These are phyloP conservation scores for Ptiloglossa arizonensis DNA, from an alignment of 1,140 invertebrate genomes.

Conservation along the genomic window DNA sequence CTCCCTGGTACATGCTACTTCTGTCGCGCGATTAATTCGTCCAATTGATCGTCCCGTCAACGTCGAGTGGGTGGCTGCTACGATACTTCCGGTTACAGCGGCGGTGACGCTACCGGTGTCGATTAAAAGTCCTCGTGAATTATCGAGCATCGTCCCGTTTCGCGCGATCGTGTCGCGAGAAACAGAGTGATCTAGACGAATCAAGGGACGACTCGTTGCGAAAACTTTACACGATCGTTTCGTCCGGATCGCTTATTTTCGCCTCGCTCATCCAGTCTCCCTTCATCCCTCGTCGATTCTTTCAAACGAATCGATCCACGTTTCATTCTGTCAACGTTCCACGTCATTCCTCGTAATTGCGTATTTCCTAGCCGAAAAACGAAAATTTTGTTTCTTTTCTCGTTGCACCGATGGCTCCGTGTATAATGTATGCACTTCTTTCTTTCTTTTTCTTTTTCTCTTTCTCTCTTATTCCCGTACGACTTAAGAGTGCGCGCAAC, in stretches of 20 bases:
- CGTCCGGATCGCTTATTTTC: neutral
- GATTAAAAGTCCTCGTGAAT: conserved; percentile 46
- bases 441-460: too few species aligned
- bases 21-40: conserved; percentile 41
- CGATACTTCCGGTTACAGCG: conserved; percentile 35
- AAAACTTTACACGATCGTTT: neutral
- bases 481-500: too few species aligned
- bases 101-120: conserved; percentile 20
- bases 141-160: conserved; percentile 21
- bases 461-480: too few species aligned
- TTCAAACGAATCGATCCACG: too few species aligned
- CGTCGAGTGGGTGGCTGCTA: conserved; percentile 19
- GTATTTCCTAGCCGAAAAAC: neutral
- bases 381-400: neutral
- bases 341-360: neutral
- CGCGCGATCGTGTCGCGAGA: too few species aligned
- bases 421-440: too few species aligned
- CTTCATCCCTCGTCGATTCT: too few species aligned
- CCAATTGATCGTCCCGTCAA: conserved; percentile 40
- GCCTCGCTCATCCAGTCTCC: neutral
- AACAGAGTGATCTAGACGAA: neutral
- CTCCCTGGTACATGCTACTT: conserved; percentile 34
- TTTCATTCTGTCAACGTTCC: neutral
- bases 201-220: too few species aligned
- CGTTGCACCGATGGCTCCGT: too few species aligned